Evolutionary conservation across 2,888 invertebrate species (phyloP).

Genomic region (Drosophila neotestacea): DNA sequence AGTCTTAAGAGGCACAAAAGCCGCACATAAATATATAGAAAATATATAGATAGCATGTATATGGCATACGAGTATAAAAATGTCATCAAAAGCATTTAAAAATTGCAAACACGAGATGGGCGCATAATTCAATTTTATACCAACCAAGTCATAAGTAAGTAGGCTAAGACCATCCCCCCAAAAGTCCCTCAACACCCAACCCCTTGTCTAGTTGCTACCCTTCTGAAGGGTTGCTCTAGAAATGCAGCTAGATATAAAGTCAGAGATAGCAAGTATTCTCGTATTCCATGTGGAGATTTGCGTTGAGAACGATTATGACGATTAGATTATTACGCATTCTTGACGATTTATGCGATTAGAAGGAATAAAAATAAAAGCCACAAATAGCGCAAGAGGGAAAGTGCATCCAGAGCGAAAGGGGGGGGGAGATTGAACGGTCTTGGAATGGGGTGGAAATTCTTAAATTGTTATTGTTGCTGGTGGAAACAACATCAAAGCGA

Average conservation of each 20-base stretch:
- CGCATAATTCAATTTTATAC: conserved; percentile 67
- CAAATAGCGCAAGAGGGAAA: conserved; percentile 36
- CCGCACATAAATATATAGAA: conserved; percentile 41
- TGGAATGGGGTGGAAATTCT: conserved; percentile 33
- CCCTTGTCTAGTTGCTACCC: background rate
- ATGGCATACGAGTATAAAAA: conserved; percentile 53
- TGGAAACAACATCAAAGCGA: conserved; percentile 61
- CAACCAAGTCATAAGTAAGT: conserved; percentile 59
- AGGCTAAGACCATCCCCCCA: conserved; percentile 46
- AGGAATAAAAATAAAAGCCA: conserved; percentile 49
- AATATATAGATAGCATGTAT: conserved; percentile 17
- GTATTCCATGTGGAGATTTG: conserved; percentile 59
- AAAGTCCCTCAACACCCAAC: background rate
- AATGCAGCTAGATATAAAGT: conserved; percentile 41
- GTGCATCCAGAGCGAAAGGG: conserved; percentile 41
- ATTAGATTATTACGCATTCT: conserved; percentile 81
- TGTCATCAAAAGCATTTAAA: conserved; percentile 78
- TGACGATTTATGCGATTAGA: conserved; percentile 78
- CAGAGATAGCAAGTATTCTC: conserved; percentile 3
- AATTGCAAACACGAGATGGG: conserved; percentile 57
- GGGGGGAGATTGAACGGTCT: conserved; percentile 18
- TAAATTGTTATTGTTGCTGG: conserved; percentile 57
- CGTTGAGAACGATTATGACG: conserved; percentile 69
- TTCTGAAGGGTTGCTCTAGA: conserved; percentile 10
- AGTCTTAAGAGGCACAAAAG: conserved; percentile 41